Conservation (phyloP, 2,113 vertebrate genomes). For the Irena cyanogastra region DNA sequence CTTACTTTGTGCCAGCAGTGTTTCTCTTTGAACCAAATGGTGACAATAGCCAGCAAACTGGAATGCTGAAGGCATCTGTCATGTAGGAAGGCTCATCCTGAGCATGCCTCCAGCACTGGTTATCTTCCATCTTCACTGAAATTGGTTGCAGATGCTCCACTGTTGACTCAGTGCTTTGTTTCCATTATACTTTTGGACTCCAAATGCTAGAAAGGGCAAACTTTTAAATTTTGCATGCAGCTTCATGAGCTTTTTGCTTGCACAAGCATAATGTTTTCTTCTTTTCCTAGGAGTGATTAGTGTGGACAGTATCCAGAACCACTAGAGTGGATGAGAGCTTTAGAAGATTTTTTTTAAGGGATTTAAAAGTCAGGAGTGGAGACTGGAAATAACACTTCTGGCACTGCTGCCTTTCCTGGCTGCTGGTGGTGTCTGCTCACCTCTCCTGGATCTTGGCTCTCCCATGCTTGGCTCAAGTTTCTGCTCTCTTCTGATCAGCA, state of each 20-base stretch:
- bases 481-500: neutral
- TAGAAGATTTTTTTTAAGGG: neutral
- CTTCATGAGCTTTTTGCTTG: conserved; percentile 28
- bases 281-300: neutral
- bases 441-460: conserved; percentile 28
- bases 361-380: neutral
- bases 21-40: neutral
- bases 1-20: neutral
- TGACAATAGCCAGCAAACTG: neutral
- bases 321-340: neutral
- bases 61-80: neutral
- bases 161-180: conserved; percentile 15
- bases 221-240: neutral
- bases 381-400: conserved; percentile 25
- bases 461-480: neutral
- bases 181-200: neutral
- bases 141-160: conserved; percentile 16
- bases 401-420: conserved; percentile 5
- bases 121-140: conserved; percentile 9
- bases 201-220: neutral
- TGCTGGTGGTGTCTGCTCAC: conserved; percentile 15
- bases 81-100: neutral
- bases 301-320: conserved; percentile 7
- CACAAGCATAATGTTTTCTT: neutral
- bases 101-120: neutral